phyloP scores from a whole-genome alignment of 2,888 invertebrate species.

The Rhagonycha fulva region DNA sequence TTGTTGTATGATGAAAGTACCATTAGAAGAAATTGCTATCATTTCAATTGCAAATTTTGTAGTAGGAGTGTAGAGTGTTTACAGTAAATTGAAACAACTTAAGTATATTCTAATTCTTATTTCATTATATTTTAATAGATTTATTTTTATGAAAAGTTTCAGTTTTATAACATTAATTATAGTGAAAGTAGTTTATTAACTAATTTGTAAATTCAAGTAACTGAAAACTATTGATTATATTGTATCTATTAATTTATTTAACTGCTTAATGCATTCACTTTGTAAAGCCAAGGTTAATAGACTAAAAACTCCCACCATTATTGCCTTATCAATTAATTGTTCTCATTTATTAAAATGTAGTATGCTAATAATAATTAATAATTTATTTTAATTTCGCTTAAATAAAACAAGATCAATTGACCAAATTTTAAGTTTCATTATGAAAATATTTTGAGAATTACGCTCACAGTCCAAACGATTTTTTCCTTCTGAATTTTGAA shows the following conservation, averaged over 20 bases:
- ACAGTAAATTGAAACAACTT: neutral
- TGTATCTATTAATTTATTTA: neutral
- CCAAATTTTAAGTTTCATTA: neutral
- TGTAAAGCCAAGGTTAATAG: neutral
- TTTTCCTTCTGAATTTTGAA: no score
- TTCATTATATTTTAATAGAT: neutral
- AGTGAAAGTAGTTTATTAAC: neutral
- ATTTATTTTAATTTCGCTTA: neutral
- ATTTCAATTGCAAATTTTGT: neutral
- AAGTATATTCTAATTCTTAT: neutral
- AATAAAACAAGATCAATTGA: neutral
- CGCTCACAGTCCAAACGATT: no score
- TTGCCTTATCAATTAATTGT: neutral
- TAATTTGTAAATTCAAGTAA: neutral
- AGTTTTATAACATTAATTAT: neutral
- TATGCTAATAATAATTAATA: neutral
- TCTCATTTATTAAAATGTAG: neutral
- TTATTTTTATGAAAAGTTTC: neutral
- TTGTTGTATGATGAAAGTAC: neutral
- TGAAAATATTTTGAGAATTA: neutral
- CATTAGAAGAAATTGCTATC: neutral
- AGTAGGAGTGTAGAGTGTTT: neutral
- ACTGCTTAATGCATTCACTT: neutral
- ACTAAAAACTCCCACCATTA: neutral
- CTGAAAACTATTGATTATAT: neutral